Evolutionary conservation across 2,888 invertebrate genomes (phyloP), one percentile per base, ranked within the genome.

Genomic region (Drosophila aldrichi): DNA sequence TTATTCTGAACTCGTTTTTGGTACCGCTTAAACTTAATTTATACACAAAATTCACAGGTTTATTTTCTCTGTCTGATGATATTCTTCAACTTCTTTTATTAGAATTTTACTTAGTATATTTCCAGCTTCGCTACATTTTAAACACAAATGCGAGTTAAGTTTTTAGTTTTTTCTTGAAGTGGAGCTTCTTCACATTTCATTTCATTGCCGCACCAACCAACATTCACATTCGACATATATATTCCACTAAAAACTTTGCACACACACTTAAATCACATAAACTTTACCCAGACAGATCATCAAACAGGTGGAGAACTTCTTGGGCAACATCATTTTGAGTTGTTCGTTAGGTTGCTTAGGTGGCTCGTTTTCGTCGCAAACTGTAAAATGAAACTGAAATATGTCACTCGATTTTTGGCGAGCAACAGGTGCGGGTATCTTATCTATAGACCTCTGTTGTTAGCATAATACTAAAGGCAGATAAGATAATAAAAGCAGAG

Each of bases 271-370:
- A 64, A 36, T 61, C 34, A 38, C 43, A 69, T 65, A 18, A 81
- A 88, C 71, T 82, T 81, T 92, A 91, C 91, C 90, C 59, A 91
- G 70, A 68, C 90, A 85, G 61, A 92, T 89, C 80, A 92, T 76
- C 77, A 91, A 79, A 64, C 86, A 91, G 49, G 91, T 88, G 59
- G 90, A 83, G 44, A 61, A 83, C 70, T 87, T 90, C 71, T 89
- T 92, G 34, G 82, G 49, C 74, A 82, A 76, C 76, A 87, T 88
- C 91, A 91, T 92, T 82, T 86, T 40, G 54, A 25, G 10, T 40
- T 40, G 40, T 40, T 81, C 62, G 64, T 68, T 70, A 6, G 14
- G 4, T 70, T 40, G 49, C n/a, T n/a, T n/a, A n/a, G n/a, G n/a
- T 68, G 20, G 16, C 20, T 32, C n/a, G 57, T 38, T 36, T 18